Conservation (phyloP, 2,113 vertebrate species). For the Cryptomyrus ogoouensis region DNA sequence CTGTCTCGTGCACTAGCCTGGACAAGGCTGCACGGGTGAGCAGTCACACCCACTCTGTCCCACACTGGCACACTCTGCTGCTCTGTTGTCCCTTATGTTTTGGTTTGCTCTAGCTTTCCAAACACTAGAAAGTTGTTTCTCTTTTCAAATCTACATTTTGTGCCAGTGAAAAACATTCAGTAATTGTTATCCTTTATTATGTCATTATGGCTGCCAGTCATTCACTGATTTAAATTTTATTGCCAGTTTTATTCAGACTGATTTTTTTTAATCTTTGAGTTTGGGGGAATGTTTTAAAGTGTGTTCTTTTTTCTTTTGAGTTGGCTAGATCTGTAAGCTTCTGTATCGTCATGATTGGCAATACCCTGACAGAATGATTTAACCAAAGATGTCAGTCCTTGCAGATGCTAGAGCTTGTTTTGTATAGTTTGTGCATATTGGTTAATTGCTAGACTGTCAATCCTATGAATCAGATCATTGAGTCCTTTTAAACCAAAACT, state of each 20-base stretch:
- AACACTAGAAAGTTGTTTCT: not conserved
- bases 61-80: not conserved
- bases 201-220: not conserved
- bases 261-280: not conserved
- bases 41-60: not conserved
- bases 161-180: not conserved
- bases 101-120: not conserved
- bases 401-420: not conserved
- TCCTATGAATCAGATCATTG: not conserved
- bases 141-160: not conserved
- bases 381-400: not conserved
- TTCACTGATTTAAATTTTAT: not conserved
- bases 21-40: slow-evolving; percentile 81
- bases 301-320: not conserved
- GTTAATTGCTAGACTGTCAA: not conserved
- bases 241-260: not conserved
- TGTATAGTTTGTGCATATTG: not conserved
- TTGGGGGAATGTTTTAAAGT: not conserved
- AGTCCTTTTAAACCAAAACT: not conserved
- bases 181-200: not conserved
- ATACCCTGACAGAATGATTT: not conserved
- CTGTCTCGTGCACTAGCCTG: slow-evolving; percentile 84
- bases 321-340: not conserved
- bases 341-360: not conserved
- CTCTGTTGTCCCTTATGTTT: not conserved